Evolutionary conservation across 23 tunicate species (phyloP).

Genomic region (Phallusia fumigata): DNA sequence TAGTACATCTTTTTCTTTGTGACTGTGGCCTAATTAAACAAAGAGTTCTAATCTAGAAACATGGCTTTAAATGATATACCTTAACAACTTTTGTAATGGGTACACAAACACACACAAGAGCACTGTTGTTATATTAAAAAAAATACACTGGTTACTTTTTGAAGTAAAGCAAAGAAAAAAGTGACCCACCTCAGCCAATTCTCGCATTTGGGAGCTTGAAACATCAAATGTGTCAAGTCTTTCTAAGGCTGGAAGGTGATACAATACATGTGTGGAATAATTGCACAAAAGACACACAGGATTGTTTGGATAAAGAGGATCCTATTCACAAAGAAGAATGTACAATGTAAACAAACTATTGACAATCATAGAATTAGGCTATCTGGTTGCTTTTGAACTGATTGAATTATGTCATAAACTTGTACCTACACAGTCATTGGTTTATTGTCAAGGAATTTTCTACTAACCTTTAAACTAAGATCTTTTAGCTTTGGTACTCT

Average conservation of each 20-base stretch:
- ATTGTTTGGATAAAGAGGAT: slow-evolving; percentile 72
- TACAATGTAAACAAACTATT: background rate
- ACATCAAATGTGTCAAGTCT: slow-evolving; percentile 75
- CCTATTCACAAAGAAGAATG: slow-evolving; percentile 40
- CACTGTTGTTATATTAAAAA: no score
- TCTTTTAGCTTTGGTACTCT: slow-evolving; percentile 58
- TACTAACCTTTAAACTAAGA: slow-evolving; percentile 68
- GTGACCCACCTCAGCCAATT: slow-evolving; percentile 69
- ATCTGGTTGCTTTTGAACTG: no score
- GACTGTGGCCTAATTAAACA: slow-evolving; percentile 60
- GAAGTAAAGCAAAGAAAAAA: background rate
- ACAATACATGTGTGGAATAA: slow-evolving; percentile 87
- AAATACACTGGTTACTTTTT: no score
- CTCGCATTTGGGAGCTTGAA: slow-evolving; percentile 71
- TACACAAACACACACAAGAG: no score
- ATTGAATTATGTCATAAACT: no score
- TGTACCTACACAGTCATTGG: no score
- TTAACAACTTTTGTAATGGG: background rate
- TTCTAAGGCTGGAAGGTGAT: slow-evolving; percentile 71
- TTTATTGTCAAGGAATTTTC: background rate
- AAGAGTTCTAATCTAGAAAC: background rate
- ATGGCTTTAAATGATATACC: background rate
- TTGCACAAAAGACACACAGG: slow-evolving; percentile 94
- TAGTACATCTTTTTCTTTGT: slow-evolving; percentile 85
- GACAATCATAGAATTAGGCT: background rate